Conservation (phyloP, 1,140 invertebrate species). For the Apocrypta bakeri region DNA sequence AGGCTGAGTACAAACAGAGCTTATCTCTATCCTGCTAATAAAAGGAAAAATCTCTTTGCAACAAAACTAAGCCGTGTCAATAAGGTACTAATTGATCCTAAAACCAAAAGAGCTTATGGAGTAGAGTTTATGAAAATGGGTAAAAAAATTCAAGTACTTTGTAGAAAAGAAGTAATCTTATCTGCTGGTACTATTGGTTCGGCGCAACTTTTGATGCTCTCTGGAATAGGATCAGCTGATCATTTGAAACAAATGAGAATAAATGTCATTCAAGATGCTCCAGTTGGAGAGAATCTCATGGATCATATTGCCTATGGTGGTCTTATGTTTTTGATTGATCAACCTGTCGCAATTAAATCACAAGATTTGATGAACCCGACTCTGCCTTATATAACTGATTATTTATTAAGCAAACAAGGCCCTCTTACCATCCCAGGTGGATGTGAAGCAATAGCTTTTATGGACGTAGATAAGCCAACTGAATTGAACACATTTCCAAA, state of each 20-base stretch:
- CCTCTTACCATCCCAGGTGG: conserved; percentile 88
- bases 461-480: conserved; percentile 81
- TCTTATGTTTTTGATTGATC: conserved; percentile 79
- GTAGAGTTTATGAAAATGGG: conserved; percentile 78
- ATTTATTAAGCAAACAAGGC: conserved; percentile 77
- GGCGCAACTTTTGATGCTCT: conserved; percentile 87
- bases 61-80: conserved; percentile 80
- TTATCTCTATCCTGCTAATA: conserved; percentile 80
- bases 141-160: conserved; percentile 76
- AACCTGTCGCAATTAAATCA: conserved; percentile 63
- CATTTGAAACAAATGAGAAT: conserved; percentile 80
- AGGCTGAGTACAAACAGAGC: conserved; percentile 84
- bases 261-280: conserved; percentile 80
- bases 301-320: conserved; percentile 85
- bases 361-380: conserved; percentile 51
- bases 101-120: conserved; percentile 79
- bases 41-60: conserved; percentile 80
- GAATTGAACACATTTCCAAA: conserved; percentile 81
- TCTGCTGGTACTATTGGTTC: conserved; percentile 84
- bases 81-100: conserved; percentile 83
- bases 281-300: conserved; percentile 85
- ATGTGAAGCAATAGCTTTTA: conserved; percentile 85
- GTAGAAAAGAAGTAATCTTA: conserved; percentile 83
- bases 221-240: conserved; percentile 85
- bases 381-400: conserved; percentile 70